Percentiles rank a stretch among this genome's conserved stretches.
These are phyloP conservation scores for Morpho deidamia DNA, from an alignment of 2,888 invertebrate genomes.

Conservation along the genomic window DNA sequence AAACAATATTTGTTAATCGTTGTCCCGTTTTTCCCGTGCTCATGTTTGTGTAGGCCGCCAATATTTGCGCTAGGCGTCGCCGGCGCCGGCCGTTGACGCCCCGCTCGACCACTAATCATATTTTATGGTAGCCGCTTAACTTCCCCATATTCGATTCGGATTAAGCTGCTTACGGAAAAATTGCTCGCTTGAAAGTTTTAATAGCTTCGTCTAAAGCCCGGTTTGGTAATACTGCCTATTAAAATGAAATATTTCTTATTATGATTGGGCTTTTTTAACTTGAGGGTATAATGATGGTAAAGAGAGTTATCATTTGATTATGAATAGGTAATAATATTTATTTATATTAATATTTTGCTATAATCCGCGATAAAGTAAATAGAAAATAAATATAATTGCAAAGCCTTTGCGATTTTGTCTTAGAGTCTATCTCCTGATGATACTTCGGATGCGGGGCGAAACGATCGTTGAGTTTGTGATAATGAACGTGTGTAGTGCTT, in stretches of 20 bases:
- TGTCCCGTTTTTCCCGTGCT: slow-evolving; percentile 33
- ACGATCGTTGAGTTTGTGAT: too few species aligned
- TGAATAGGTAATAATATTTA: too few species aligned
- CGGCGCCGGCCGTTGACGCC: slow-evolving; percentile 38
- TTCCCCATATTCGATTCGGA: slow-evolving; percentile 52
- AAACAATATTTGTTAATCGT: slow-evolving; percentile 51
- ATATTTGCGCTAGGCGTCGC: slow-evolving; percentile 54
- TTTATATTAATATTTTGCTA: too few species aligned
- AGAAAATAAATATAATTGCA: too few species aligned
- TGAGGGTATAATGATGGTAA: too few species aligned
- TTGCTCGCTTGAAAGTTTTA: slow-evolving; percentile 27
- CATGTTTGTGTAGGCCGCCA: slow-evolving; percentile 54
- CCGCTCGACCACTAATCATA: slow-evolving; percentile 67
- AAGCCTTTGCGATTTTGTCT: too few species aligned
- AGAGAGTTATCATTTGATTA: too few species aligned
- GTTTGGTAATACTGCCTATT: slow-evolving; percentile 16
- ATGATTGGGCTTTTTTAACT: background rate
- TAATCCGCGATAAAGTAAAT: too few species aligned
- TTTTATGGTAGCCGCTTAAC: slow-evolving; percentile 62
- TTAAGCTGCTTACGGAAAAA: slow-evolving; percentile 48
- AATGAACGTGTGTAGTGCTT: too few species aligned
- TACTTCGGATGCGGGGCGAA: too few species aligned
- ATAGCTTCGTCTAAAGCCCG: slow-evolving; percentile 24
- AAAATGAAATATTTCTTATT: slow-evolving; percentile 16
- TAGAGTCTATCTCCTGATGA: too few species aligned